Percentiles rank a stretch among this genome's conserved stretches.
These are phyloP conservation scores for Cyprinodon variegatus DNA, from an alignment of 2,113 vertebrate species.

Conservation along the genomic window DNA sequence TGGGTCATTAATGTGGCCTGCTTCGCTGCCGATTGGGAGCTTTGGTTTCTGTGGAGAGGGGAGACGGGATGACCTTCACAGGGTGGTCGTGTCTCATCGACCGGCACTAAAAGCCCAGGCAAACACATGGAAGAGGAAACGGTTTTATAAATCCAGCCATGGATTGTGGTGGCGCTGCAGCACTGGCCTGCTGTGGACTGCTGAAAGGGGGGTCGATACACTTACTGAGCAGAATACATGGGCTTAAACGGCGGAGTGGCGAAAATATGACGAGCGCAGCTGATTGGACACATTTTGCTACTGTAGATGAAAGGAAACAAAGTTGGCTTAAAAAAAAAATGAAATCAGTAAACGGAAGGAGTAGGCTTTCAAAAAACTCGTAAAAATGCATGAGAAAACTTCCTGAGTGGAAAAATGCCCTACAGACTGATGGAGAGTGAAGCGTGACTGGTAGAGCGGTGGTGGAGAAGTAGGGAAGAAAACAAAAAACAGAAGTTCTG, in stretches of 20 bases:
- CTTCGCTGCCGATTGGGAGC: slow-evolving; percentile 29
- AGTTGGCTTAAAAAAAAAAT: too few species aligned
- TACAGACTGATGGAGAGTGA: not conserved
- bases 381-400: not conserved
- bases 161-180: slow-evolving; percentile 8
- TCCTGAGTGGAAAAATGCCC: not conserved
- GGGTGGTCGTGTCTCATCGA: slow-evolving; percentile 56
- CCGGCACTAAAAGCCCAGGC: slow-evolving; percentile 53
- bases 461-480: not conserved
- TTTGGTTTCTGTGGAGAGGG: slow-evolving; percentile 23
- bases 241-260: not conserved
- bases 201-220: not conserved
- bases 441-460: not conserved
- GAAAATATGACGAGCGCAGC: not conserved
- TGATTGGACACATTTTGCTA: not conserved
- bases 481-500: not conserved
- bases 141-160: slow-evolving; percentile 24
- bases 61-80: slow-evolving; percentile 52
- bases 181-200: not conserved
- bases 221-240: slow-evolving; percentile 4
- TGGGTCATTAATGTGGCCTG: slow-evolving; percentile 4
- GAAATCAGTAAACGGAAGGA: not conserved
- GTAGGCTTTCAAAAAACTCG: not conserved
- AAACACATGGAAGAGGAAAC: slow-evolving; percentile 33
- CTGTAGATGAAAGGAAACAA: not conserved